phyloP scores from a whole-genome alignment of 1,140 invertebrate genomes.

The Caerostris darwini region DNA sequence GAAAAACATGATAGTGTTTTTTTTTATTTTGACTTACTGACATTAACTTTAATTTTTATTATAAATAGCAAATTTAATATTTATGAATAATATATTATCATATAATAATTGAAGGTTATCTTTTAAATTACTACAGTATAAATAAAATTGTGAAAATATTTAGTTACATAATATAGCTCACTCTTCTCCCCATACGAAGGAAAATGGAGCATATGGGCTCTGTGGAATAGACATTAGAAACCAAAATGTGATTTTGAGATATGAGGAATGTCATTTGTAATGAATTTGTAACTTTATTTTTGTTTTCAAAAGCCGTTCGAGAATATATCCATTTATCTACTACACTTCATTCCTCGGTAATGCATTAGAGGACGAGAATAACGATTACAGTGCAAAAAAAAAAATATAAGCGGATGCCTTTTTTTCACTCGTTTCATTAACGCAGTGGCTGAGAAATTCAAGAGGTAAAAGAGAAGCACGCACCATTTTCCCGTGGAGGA shows the following conservation, averaged over 20 bases:
- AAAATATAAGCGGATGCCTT: slow-evolving; percentile 52
- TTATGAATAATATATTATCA: no score
- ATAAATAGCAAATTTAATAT: no score
- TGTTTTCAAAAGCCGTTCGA: neutral
- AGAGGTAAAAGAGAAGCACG: slow-evolving; percentile 41
- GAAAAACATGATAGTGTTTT: no score
- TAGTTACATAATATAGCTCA: neutral
- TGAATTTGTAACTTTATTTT: slow-evolving; percentile 49
- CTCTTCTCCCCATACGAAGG: neutral
- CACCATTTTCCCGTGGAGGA: slow-evolving; percentile 56
- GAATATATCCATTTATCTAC: slow-evolving; percentile 22
- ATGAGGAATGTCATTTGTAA: slow-evolving; percentile 41
- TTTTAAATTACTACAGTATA: no score
- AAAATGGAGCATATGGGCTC: neutral
- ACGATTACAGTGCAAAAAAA: slow-evolving; percentile 16
- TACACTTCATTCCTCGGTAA: slow-evolving; percentile 15
- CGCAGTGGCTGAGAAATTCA: slow-evolving; percentile 36
- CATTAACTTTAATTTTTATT: no score
- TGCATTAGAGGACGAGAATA: slow-evolving; percentile 44
- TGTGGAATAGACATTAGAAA: neutral
- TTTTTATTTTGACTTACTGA: no score
- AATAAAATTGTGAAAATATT: no score
- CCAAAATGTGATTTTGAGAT: slow-evolving; percentile 1
- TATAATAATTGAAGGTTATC: no score
- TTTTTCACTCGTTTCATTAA: slow-evolving; percentile 58